Evolutionary conservation across 2,888 invertebrate species (phyloP).

Genomic region (Sepiola atlantica): DNA sequence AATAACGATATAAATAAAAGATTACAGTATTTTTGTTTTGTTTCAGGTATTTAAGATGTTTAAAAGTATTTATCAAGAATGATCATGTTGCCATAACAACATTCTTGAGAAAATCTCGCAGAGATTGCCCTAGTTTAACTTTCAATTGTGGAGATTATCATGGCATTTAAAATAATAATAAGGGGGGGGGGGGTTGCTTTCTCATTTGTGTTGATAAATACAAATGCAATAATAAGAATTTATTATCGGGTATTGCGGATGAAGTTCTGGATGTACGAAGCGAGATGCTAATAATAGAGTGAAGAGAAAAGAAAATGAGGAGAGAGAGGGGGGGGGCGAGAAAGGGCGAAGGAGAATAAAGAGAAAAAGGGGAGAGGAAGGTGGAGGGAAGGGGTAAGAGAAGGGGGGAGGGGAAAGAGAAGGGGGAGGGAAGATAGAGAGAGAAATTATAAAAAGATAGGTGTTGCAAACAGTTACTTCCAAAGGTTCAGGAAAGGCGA

Average conservation of each 20-base stretch:
- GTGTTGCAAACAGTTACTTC: not conserved
- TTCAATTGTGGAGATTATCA: not conserved
- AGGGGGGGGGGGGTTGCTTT: not conserved
- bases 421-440: not conserved
- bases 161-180: not conserved
- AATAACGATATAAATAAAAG: too few relatives aligned
- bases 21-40: too few relatives aligned
- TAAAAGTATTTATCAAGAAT: not conserved
- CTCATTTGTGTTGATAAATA: not conserved
- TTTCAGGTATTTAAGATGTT: not conserved
- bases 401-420: not conserved
- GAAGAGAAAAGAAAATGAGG: not conserved
- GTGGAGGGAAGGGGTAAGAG: not conserved
- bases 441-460: not conserved
- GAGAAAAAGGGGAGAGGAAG: not conserved
- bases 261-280: not conserved
- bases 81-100: constrained; percentile 32
- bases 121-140: not conserved
- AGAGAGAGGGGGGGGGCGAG: not conserved
- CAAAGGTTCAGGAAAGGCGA: not conserved
- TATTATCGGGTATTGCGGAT: constrained; percentile 6
- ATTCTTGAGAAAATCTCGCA: not conserved
- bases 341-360: not conserved
- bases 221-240: not conserved
- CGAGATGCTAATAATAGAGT: not conserved